These are phyloP conservation scores for Mesorhabditis sp. DNA, from an alignment of 2,888 invertebrate genomes.

Conservation along the genomic window DNA sequence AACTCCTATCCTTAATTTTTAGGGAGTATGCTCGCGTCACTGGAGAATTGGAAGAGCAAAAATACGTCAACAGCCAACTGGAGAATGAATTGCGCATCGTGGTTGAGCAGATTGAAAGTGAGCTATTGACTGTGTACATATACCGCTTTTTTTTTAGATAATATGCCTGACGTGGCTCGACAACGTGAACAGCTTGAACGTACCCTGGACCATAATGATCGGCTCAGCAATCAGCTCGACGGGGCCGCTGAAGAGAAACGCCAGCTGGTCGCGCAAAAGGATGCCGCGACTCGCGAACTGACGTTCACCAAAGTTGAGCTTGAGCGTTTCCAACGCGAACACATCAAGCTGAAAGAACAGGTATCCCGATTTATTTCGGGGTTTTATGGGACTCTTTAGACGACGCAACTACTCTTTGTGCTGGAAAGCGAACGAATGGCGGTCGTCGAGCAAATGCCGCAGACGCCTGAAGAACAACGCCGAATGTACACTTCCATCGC, in stretches of 20 bases:
- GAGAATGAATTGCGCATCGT: not conserved
- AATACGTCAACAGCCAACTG: not conserved
- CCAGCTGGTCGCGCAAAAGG: not conserved
- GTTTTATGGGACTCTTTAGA: not conserved
- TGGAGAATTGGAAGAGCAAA: conserved; percentile 2
- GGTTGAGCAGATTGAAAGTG: conserved; percentile 2
- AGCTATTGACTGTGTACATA: not conserved
- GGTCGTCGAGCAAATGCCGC: not conserved
- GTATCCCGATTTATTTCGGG: not conserved
- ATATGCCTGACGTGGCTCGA: not conserved
- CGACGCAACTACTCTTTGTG: not conserved
- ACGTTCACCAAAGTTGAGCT: not conserved
- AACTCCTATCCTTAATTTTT: not conserved
- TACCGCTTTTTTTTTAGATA: not conserved
- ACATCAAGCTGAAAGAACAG: conserved; percentile 3
- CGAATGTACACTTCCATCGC: conserved; percentile 3
- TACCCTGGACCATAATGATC: not conserved
- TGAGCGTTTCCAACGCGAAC: conserved; percentile 5
- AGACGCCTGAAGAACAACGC: not conserved
- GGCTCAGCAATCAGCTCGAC: not conserved
- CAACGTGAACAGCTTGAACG: not conserved
- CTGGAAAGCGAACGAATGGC: not conserved
- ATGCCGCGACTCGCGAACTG: not conserved
- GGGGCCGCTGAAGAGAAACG: not conserved
- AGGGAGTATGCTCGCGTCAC: conserved; percentile 5